Evolutionary conservation across 2,888 invertebrate genomes (phyloP).

Genomic region (Miltochrista miniata): DNA sequence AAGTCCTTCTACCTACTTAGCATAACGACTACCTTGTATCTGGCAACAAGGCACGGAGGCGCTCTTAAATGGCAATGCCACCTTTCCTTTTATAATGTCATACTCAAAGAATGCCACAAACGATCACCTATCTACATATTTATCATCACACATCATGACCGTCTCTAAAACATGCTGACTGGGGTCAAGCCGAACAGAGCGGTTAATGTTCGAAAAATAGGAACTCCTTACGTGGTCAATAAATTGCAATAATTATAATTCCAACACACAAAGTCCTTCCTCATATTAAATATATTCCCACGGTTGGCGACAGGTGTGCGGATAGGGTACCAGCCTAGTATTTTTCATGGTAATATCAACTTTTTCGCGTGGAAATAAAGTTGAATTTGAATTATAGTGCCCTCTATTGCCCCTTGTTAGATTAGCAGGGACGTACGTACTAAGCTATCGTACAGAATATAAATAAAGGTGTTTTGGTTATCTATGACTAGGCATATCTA

Average conservation of each 20-base stretch:
- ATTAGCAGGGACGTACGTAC: constrained; percentile 12
- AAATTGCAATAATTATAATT: constrained; percentile 36
- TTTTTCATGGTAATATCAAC: not conserved
- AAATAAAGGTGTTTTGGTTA: constrained; percentile 24
- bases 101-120: too few species aligned
- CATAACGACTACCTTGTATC: too few species aligned
- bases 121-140: too few species aligned
- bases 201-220: too few species aligned
- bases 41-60: too few species aligned
- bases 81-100: too few species aligned
- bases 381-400: constrained; percentile 5
- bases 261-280: constrained; percentile 39
- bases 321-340: constrained; percentile 2
- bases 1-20: too few species aligned
- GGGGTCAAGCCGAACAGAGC: too few species aligned
- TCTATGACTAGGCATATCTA: constrained; percentile 5
- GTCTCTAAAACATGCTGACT: too few species aligned
- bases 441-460: constrained; percentile 16
- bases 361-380: not conserved
- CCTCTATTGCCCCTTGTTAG: constrained; percentile 25
- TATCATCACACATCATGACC: too few species aligned
- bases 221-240: not conserved
- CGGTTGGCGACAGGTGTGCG: constrained; percentile 60
- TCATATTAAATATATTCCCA: constrained; percentile 47
- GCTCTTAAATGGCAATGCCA: too few species aligned